A percentile compares a stretch with the other conserved stretches of the same genome.
Conservation (phyloP, 2,797 vertebrate genomes). For the Salarias fasciatus region DNA sequence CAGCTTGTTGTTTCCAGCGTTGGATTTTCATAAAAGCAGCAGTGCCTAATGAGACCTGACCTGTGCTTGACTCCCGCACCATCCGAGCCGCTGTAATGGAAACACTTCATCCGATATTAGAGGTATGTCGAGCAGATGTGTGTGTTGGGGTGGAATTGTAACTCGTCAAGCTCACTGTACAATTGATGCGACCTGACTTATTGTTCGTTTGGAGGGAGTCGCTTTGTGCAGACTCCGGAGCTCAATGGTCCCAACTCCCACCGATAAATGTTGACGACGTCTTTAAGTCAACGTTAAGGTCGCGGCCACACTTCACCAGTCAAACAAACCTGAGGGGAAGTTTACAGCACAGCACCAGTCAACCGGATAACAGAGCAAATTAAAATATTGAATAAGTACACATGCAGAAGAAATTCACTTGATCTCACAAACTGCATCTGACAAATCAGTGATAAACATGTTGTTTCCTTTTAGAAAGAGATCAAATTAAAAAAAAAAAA, state of each 20-base stretch:
- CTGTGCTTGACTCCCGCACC: conserved; percentile 15
- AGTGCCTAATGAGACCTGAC: conserved; percentile 37
- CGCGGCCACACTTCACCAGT: too few relatives aligned
- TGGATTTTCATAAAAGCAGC: conserved; percentile 9
- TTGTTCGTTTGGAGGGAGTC: conserved; percentile 10
- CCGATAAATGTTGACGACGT: too few relatives aligned
- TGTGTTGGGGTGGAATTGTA: conserved; percentile 12
- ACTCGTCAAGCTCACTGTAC: conserved; percentile 21
- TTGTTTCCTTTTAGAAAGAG: too few relatives aligned
- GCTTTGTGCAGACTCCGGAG: conserved; percentile 3
- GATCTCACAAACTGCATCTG: too few relatives aligned
- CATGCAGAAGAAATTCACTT: too few relatives aligned
- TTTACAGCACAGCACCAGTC: too few relatives aligned
- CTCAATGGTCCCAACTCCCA: background rate
- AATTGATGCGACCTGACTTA: conserved; percentile 19
- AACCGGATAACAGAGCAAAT: too few relatives aligned
- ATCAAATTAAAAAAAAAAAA: too few relatives aligned
- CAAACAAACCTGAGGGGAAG: too few relatives aligned
- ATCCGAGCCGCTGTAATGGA: conserved; percentile 27
- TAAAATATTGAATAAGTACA: too few relatives aligned
- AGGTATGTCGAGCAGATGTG: conserved; percentile 21
- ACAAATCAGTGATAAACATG: too few relatives aligned
- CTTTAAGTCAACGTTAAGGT: too few relatives aligned
- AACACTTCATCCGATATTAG: conserved; percentile 34
- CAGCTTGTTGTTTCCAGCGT: background rate